These are phyloP conservation scores for Sericinus montela DNA, from an alignment of 2,888 invertebrate genomes.

Conservation along the genomic window DNA sequence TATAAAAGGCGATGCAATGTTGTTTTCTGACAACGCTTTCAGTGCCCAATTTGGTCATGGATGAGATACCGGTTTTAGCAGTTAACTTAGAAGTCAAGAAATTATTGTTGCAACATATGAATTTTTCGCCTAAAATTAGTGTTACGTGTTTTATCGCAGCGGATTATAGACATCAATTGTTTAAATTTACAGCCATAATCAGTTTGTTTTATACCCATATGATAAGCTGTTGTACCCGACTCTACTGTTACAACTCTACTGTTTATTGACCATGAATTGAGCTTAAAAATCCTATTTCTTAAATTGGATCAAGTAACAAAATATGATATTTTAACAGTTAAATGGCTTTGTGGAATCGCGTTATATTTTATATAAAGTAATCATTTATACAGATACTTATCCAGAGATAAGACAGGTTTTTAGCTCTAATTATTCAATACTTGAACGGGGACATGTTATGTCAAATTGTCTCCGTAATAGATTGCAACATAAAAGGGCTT, in stretches of 20 bases:
- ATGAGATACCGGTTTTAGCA: slow-evolving; percentile 13
- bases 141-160: not conserved
- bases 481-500: slow-evolving; percentile 41
- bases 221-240: too few relatives aligned
- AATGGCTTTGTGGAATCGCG: too few relatives aligned
- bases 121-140: not conserved
- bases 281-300: too few relatives aligned
- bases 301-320: too few relatives aligned
- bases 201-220: not conserved
- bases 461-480: slow-evolving; percentile 38
- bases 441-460: slow-evolving; percentile 33
- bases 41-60: slow-evolving; percentile 13
- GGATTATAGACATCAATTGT: not conserved
- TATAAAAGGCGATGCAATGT: slow-evolving; percentile 1
- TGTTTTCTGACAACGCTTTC: slow-evolving; percentile 7
- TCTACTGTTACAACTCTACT: too few relatives aligned
- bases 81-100: slow-evolving; percentile 12
- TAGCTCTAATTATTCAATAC: slow-evolving; percentile 21
- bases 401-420: too few relatives aligned
- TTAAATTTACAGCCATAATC: slow-evolving; percentile 4
- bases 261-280: too few relatives aligned
- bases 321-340: too few relatives aligned
- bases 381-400: too few relatives aligned
- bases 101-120: slow-evolving; percentile 9
- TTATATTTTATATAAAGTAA: too few relatives aligned